phyloP scores from a whole-genome alignment of 2,888 invertebrate genomes.

The Microctonus brassicae region DNA sequence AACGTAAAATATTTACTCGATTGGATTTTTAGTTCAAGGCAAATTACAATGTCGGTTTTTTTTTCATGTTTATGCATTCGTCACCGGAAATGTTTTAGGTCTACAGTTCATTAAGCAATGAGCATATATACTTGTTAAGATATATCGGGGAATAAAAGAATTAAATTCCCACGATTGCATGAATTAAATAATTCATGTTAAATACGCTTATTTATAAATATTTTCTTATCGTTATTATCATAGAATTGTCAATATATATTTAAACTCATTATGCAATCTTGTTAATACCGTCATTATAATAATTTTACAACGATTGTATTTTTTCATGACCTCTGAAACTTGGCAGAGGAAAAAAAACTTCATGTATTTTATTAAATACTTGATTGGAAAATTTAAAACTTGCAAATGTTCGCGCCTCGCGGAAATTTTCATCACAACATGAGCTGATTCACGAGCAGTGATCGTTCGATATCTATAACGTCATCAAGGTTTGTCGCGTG shows the following conservation, averaged over 20 bases:
- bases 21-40: background rate
- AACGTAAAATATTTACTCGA: background rate
- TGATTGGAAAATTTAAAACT: background rate
- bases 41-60: background rate
- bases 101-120: background rate
- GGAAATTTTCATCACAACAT: background rate
- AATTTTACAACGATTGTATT: too few relatives aligned
- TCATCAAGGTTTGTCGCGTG: conserved; percentile 21
- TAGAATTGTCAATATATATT: background rate
- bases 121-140: too few relatives aligned
- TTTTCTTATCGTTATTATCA: background rate
- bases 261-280: background rate
- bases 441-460: conserved; percentile 20
- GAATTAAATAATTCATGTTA: background rate
- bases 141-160: too few relatives aligned
- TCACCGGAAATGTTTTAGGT: background rate
- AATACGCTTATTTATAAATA: too few relatives aligned
- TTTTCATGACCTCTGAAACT: too few relatives aligned
- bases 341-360: too few relatives aligned
- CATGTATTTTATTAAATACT: too few relatives aligned
- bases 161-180: too few relatives aligned
- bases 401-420: conserved; percentile 12
- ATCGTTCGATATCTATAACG: conserved; percentile 32
- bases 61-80: background rate
- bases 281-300: background rate